Evolutionary conservation across 2,113 vertebrate species (phyloP).

Genomic region (rat (Rattus norvegicus)): DNA sequence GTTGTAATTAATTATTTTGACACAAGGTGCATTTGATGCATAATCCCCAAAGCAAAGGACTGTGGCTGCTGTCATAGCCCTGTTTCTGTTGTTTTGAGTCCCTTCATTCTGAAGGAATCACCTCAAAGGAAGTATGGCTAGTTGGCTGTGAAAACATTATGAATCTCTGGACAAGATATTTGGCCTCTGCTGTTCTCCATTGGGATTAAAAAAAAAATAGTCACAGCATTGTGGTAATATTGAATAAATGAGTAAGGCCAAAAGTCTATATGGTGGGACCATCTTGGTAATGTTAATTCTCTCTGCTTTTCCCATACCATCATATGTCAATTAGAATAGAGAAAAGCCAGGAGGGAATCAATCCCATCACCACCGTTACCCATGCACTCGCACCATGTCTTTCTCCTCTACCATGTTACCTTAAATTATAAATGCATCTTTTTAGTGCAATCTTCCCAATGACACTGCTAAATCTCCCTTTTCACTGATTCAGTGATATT

Average conservation of each 20-base stretch:
- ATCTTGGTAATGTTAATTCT: slow-evolving; percentile 3
- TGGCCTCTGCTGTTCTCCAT: not conserved
- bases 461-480: not conserved
- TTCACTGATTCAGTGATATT: not conserved
- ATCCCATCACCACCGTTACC: not conserved
- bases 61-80: not conserved
- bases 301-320: not conserved
- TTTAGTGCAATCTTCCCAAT: not conserved
- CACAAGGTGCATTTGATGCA: not conserved
- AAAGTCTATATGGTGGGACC: not conserved
- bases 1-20: not conserved
- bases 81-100: not conserved
- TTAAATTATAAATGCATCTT: not conserved
- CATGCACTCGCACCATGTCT: not conserved
- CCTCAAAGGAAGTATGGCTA: not conserved
- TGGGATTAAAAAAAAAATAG: not conserved
- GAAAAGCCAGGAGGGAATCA: not conserved
- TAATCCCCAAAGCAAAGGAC: not conserved
- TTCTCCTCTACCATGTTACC: not conserved
- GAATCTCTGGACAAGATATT: not conserved
- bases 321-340: not conserved
- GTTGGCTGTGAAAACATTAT: not conserved
- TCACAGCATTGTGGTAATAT: not conserved
- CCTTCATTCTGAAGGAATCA: not conserved
- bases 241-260: not conserved